Base-by-base conservation (phyloP, 23 tunicate genomes). In the Clavelina lepadiformis region DNA sequence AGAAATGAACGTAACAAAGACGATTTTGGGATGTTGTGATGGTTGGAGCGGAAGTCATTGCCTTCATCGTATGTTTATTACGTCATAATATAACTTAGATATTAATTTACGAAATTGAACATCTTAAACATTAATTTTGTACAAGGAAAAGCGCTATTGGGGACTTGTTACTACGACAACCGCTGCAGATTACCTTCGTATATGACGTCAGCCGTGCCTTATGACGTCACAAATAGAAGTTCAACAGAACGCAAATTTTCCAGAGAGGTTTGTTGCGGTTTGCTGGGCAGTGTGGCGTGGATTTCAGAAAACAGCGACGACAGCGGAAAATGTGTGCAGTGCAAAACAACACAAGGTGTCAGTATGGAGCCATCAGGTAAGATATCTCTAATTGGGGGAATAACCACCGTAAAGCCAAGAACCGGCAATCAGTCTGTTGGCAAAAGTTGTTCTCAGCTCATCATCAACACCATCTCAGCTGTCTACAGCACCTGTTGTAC, bases 201-300 rank as follows among this genome's bases (percentile, higher is more conserved):
- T 47, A 35, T 19, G 32, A 71, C 21, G 52, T 53, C 3, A 28
- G 68, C 24, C 46, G 4, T 35, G n/a, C 19, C 25, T 45, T 5
- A 47, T 13, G 32, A 45, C 61, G 44, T 51, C 61, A 53, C 38
- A 63, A 0, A 37, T 21, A 26, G 28, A 19, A 6, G 8, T 11
- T 37, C 7, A 0, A 35, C 28, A 34, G 34, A 41, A 26, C 45
- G 64, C 33, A 32, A 32, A 28, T 37, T 66, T 23, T 31, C 83
- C 34, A 54, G 28, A 24, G 78, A 47, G 3, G 57, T 68, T 20
- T 80, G 86, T 44, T 80, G 86, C 51, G 31, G 20, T 24, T 38
- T 71, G 28, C 35, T 80, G 33, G 69, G 72, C 6, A 78, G 86
- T 28, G 71, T 46, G 41, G 45, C 77, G 23, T 80, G 86, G 86